Base-by-base conservation (phyloP, 2,113 vertebrate species). In the Psettodes erumei region DNA sequence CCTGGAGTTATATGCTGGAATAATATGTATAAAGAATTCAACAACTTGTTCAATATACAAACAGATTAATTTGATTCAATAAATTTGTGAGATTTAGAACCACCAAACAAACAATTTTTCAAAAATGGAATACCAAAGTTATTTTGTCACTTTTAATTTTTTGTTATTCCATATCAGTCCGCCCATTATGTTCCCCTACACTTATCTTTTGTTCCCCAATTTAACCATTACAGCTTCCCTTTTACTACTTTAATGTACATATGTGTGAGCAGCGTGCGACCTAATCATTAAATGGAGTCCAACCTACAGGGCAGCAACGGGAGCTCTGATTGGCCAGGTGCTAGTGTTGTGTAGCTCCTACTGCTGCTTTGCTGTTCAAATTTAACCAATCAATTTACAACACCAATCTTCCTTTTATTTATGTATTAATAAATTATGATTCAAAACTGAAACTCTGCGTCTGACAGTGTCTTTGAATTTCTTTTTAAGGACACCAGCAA, bases 241-340 rank as follows among this genome's bases (percentile, higher is more conserved):
- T 35, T 33, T 28, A 48, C 33, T 28, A n/a, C n/a, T n/a, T n/a
- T n/a, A 27, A 42, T 61, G n/a, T 40, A 50, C 66, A 62, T 2
- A 62, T 56, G 8, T 56, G n/a, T 48, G 18, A 58, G 28, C 56
- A 16, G 4, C 1, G 1, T 11, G 33, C 40, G 1, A 21, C 9
- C 23, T 47, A 18, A 55, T 32, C 8, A 47, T 38, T 33, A 47
- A 50, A 51, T 13, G 0, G 40, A 13, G 18, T 50, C 27, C 21
- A 27, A 50, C 55, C 23, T 5, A 65, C 8, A 9, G 32, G 12
- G 27, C 9, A 1, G n/a, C 64, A 73, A 43, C 42, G 42, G 71
- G 68, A 56, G 55, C 35, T 76, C 37, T 35, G 60, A 79, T 23
- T 68, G 51, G 60, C 42, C 51, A 54, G 37, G 11, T 68, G 38